Conservation (phyloP, 2,888 invertebrate species). For the Eristalinus sepulchralis region DNA sequence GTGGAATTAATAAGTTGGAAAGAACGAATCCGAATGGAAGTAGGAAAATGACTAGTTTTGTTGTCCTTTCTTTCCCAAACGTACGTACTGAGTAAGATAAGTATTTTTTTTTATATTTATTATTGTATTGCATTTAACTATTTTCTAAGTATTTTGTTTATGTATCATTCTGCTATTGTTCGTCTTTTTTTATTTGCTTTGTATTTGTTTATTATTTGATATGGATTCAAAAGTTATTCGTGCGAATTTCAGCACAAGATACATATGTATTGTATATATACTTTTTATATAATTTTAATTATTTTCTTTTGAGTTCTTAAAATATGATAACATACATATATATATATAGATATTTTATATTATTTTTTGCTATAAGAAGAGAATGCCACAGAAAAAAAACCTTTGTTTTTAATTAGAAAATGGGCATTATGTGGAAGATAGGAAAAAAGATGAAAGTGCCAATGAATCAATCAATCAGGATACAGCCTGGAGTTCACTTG, state of each 20-base stretch:
- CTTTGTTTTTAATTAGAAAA: neutral
- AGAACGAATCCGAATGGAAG: constrained; percentile 21
- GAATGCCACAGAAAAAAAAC: constrained; percentile 42
- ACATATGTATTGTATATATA: constrained; percentile 38
- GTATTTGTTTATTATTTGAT: constrained; percentile 57
- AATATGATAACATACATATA: neutral
- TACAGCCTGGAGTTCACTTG: too few species aligned
- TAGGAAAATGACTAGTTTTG: neutral
- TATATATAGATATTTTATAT: too few species aligned
- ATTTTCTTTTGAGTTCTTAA: constrained; percentile 3
- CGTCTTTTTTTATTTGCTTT: constrained; percentile 5
- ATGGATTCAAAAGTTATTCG: constrained; percentile 66
- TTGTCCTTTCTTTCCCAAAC: constrained; percentile 1
- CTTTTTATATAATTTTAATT: constrained; percentile 4
- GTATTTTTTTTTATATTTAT: constrained; percentile 25
- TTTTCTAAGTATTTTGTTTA: constrained; percentile 30
- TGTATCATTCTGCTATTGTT: constrained; percentile 18
- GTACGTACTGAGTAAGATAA: neutral
- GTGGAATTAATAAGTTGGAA: constrained; percentile 18
- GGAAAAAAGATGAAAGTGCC: neutral
- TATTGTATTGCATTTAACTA: constrained; percentile 31
- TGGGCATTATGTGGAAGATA: neutral
- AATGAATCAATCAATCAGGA: too few species aligned
- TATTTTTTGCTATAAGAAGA: neutral
- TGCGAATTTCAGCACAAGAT: constrained; percentile 56